Percentiles rank a stretch among this genome's conserved stretches.
Conservation (phyloP, 2,797 vertebrate genomes). For the Arnoldichthys spilopterus region DNA sequence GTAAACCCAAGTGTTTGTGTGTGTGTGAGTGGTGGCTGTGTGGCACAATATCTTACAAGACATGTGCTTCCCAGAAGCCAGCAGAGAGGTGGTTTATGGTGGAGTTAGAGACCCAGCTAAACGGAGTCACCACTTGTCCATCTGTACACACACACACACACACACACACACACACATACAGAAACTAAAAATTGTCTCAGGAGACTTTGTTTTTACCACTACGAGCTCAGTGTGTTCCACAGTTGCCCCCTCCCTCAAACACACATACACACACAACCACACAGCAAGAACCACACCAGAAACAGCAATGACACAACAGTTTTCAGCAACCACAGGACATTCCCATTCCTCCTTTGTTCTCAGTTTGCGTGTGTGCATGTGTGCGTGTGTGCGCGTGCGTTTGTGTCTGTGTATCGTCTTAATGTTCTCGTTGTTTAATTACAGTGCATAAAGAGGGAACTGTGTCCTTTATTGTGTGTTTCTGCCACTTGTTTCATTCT, state of each 20-base stretch:
- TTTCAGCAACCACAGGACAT: constrained; percentile 22
- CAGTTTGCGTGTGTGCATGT: background rate
- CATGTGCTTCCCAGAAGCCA: no score
- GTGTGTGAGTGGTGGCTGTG: background rate
- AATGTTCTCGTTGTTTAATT: constrained; percentile 40
- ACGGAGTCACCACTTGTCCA: constrained; percentile 21
- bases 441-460: constrained; percentile 37
- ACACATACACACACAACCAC: constrained; percentile 24
- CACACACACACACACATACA: background rate
- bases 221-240: constrained; percentile 21
- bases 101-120: background rate
- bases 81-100: no score
- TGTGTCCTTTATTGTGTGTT: constrained; percentile 38
- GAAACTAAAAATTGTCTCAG: background rate
- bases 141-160: constrained; percentile 8
- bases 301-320: constrained; percentile 26
- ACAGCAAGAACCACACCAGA: constrained; percentile 25
- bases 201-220: constrained; percentile 16
- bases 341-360: constrained; percentile 20
- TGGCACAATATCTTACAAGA: no score
- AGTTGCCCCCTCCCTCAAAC: background rate
- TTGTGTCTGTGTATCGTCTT: constrained; percentile 6
- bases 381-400: background rate
- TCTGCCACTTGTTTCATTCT: constrained; percentile 23
- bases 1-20: background rate